Percentiles rank a stretch among this genome's conserved stretches.
Conservation (phyloP, 2,113 vertebrate genomes). For the Cyprinodon tularosa region DNA sequence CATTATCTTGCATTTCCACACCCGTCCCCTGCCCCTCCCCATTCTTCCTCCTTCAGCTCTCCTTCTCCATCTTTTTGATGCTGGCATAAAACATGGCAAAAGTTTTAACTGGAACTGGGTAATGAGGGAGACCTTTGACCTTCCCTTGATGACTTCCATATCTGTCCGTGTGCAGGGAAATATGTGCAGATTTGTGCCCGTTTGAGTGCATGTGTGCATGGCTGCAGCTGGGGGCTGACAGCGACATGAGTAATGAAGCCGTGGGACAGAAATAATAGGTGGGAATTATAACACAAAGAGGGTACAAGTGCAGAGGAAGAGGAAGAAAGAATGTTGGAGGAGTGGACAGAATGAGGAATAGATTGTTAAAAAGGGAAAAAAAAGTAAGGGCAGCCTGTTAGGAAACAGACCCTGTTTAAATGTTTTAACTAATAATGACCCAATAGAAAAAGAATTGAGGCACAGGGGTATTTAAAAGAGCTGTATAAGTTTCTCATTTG, state of each 20-base stretch:
- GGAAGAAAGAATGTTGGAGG: slow-evolving; percentile 61
- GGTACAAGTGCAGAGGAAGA: slow-evolving; percentile 64
- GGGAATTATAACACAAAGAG: slow-evolving; percentile 80
- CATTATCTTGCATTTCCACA: slow-evolving; percentile 33
- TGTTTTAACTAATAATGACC: slow-evolving; percentile 9
- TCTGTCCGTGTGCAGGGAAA: slow-evolving; percentile 89
- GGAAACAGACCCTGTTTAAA: slow-evolving; percentile 7
- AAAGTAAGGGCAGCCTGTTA: slow-evolving; percentile 1
- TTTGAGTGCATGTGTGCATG: slow-evolving; percentile 80
- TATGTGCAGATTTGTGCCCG: slow-evolving; percentile 71
- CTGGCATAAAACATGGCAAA: slow-evolving; percentile 93
- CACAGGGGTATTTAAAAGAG: not conserved
- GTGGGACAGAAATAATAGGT: slow-evolving; percentile 95
- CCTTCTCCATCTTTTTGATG: slow-evolving; percentile 71
- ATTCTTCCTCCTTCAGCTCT: slow-evolving; percentile 29
- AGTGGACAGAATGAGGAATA: slow-evolving; percentile 28
- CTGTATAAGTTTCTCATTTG: not conserved
- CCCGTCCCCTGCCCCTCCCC: slow-evolving; percentile 5
- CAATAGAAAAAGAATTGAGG: not conserved
- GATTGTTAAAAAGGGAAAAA: slow-evolving; percentile 38
- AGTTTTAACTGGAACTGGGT: slow-evolving; percentile 98
- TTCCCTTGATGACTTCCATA: slow-evolving; percentile 97
- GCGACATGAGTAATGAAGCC: slow-evolving; percentile 98
- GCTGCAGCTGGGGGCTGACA: slow-evolving; percentile 91
- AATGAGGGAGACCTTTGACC: slow-evolving; percentile 99